Base-by-base conservation (phyloP, 2,888 invertebrate species). In the Thymelicus lineola region DNA sequence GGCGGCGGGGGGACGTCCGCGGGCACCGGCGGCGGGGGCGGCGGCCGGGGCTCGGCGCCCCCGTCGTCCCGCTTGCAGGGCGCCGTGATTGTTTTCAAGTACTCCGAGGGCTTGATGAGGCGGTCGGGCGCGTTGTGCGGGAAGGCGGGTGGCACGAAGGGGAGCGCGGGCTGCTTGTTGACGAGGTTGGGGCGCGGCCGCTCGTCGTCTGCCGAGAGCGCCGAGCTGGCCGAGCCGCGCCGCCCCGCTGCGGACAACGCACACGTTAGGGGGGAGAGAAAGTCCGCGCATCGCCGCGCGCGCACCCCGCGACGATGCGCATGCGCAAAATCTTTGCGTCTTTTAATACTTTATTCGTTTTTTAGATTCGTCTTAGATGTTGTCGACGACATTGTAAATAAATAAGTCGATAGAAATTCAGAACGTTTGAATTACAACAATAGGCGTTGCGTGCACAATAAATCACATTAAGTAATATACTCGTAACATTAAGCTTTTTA, bases 131-230 rank as follows among this genome's bases (percentile, higher is more conserved):
- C 96, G 87, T 96, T 95, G 84, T 95, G 95, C 68, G 97, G 97
- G 93, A 98, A 98, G 89, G 97, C 97, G 71, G 98, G 98, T 72
- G 98, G 98, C 84, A 98, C 96, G 94, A 98, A 98, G 75, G 98
- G 97, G 77, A 98, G 94, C 77, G 96, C 97, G 86, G 97, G 95
- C 88, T 97, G 97, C 90, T 97, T 97, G 94, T 97, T 97, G 83
- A 97, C 96, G 91, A 97, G 95, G 94, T 96, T 96, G 80, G 88
- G 88, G 76, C 93, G 91, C 83, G 90, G 94, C 78, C 92, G 86
- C 80, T 94, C 94, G 83, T 94, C 94, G 84, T 94, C 92, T 89
- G 92, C 83, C 75, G 83, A 86, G 73, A 28, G 28, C 28, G 86
- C 84, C 81, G 85, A 84, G 61, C 28, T 5, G 28, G 28, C 28